Conservation (phyloP, 2,888 invertebrate species). For the Erebia epiphron region DNA sequence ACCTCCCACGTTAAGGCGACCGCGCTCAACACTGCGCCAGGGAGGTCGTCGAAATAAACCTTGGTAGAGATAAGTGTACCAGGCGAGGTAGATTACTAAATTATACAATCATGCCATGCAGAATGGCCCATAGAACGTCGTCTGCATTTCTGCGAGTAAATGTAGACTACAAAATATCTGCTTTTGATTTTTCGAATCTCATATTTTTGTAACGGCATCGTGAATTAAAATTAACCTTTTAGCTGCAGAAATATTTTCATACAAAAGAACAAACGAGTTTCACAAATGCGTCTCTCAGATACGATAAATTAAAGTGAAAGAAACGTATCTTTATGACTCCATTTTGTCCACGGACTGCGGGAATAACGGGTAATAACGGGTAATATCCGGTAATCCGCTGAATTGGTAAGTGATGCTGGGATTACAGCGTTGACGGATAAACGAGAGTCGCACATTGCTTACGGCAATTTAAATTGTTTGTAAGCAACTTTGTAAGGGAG, state of each 20-base stretch:
- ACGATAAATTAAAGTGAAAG: constrained; percentile 23
- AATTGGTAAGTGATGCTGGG: constrained; percentile 34
- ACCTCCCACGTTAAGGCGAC: no score
- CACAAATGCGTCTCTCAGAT: constrained; percentile 5
- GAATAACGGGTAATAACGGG: constrained; percentile 32
- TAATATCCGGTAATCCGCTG: constrained; percentile 36
- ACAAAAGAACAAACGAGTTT: constrained; percentile 2
- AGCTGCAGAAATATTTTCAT: constrained; percentile 2
- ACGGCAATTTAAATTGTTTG: constrained; percentile 34
- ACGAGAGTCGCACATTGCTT: constrained; percentile 30
- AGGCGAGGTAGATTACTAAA: background rate
- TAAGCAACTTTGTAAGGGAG: constrained; percentile 14
- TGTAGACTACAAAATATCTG: background rate
- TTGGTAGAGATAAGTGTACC: no score
- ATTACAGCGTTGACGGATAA: constrained; percentile 32
- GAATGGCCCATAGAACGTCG: no score
- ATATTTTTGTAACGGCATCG: background rate
- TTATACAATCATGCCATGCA: background rate
- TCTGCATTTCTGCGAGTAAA: background rate
- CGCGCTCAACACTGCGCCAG: no score
- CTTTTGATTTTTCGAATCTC: background rate
- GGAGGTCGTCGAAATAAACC: no score
- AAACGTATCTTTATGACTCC: constrained; percentile 25
- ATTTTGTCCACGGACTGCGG: constrained; percentile 22
- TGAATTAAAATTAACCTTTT: constrained; percentile 8